A percentile compares a stretch with the other conserved stretches of the same genome.
Evolutionary conservation across 2,888 invertebrate species (phyloP).

Genomic region (Aporophyla lueneburgensis): DNA sequence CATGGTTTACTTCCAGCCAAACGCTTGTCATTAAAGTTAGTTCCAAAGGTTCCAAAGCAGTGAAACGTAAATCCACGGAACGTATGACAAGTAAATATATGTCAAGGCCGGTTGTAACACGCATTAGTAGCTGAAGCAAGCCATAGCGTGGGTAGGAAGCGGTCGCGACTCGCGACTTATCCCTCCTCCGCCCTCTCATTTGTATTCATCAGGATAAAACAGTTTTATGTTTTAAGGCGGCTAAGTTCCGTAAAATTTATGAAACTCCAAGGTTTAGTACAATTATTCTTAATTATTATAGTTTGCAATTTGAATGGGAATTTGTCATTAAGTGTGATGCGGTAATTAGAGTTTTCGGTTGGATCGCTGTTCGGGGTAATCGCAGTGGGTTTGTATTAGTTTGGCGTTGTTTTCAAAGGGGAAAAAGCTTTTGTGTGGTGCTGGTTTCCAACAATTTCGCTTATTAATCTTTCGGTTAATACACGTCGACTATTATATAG

Average conservation of each 20-base stretch:
- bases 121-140: constrained; percentile 61
- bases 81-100: constrained; percentile 66
- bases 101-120: constrained; percentile 71
- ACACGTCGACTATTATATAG: background rate
- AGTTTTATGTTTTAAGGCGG: constrained; percentile 57
- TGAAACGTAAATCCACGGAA: constrained; percentile 48
- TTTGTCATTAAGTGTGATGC: constrained; percentile 37
- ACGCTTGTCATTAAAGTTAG: background rate
- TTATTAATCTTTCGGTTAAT: constrained; percentile 6
- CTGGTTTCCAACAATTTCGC: background rate
- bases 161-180: constrained; percentile 42
- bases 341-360: constrained; percentile 31
- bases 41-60: constrained; percentile 33
- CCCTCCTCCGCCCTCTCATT: constrained; percentile 63
- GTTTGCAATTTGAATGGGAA: constrained; percentile 51
- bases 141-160: constrained; percentile 58
- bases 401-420: constrained; percentile 8
- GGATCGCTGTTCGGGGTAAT: constrained; percentile 31
- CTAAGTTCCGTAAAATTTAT: constrained; percentile 60
- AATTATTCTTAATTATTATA: constrained; percentile 55
- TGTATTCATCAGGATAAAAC: constrained; percentile 71
- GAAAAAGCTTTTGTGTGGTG: constrained; percentile 11
- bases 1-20: background rate
- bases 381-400: constrained; percentile 20
- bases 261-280: constrained; percentile 42